A percentile compares a stretch with the other conserved stretches of the same genome.
phyloP scores from a whole-genome alignment of 2,797 vertebrate genomes.

The Toxotes lorentzi region DNA sequence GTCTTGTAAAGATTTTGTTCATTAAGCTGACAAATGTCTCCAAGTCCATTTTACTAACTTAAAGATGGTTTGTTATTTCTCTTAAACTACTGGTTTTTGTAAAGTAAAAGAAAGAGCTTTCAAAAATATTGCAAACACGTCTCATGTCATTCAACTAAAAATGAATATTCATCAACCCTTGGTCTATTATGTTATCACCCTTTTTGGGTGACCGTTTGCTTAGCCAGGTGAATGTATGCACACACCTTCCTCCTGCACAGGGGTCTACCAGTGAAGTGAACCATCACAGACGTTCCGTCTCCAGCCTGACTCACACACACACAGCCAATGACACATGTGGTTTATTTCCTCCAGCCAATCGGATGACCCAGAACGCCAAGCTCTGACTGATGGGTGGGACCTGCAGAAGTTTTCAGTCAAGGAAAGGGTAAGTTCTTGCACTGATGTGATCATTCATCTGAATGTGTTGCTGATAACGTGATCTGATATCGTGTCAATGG shows the following conservation, averaged over 20 bases:
- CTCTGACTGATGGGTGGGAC: slow-evolving; percentile 77
- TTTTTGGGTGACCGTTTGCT: slow-evolving; percentile 12
- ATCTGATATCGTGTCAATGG: slow-evolving; percentile 9
- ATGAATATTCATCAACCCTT: not conserved
- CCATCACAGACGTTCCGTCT: not conserved
- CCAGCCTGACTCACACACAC: slow-evolving; percentile 6
- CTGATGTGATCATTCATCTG: slow-evolving; percentile 18
- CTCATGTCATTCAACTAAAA: not conserved
- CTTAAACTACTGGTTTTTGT: too few relatives aligned
- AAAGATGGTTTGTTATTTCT: too few relatives aligned
- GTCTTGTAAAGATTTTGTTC: not conserved
- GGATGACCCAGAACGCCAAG: slow-evolving; percentile 77
- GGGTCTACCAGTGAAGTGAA: not conserved
- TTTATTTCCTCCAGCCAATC: slow-evolving; percentile 80
- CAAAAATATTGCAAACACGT: not conserved
- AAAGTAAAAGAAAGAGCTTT: not conserved
- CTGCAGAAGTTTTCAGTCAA: slow-evolving; percentile 81
- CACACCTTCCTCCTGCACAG: not conserved
- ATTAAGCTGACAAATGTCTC: not conserved
- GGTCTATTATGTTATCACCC: not conserved
- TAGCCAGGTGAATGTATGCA: not conserved
- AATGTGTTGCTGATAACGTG: slow-evolving; percentile 4
- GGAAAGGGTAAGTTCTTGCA: slow-evolving; percentile 69
- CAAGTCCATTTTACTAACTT: too few relatives aligned
- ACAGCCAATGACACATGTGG: not conserved